These are phyloP conservation scores for Formica selysi DNA, from an alignment of 1,140 invertebrate species.

Conservation along the genomic window DNA sequence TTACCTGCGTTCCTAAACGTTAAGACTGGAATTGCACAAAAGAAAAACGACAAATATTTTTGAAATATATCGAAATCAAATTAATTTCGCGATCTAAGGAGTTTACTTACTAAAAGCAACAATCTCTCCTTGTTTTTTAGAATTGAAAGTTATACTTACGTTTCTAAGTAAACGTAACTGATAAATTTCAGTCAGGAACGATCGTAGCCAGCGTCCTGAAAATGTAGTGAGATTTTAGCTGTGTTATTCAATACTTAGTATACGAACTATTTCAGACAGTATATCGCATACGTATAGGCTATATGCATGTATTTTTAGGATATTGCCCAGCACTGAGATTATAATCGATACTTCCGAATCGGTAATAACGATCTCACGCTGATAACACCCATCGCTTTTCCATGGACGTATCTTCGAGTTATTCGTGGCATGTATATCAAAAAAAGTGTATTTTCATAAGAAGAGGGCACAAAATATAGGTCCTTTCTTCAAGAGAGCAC, in stretches of 20 bases:
- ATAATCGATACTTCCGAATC: slow-evolving; percentile 48
- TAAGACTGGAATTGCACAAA: slow-evolving; percentile 27
- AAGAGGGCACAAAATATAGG: slow-evolving; percentile 34
- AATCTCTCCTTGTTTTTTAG: background rate
- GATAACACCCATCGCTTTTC: slow-evolving; percentile 50
- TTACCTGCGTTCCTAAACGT: slow-evolving; percentile 24
- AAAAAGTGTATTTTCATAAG: slow-evolving; percentile 66
- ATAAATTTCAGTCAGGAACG: slow-evolving; percentile 28
- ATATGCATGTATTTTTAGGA: slow-evolving; percentile 42
- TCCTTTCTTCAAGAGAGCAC: slow-evolving; percentile 66
- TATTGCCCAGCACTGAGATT: slow-evolving; percentile 64
- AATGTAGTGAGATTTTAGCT: slow-evolving; percentile 63
- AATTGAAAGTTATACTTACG: background rate
- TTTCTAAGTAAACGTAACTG: background rate
- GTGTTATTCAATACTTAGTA: slow-evolving; percentile 60
- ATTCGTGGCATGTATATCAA: slow-evolving; percentile 60
- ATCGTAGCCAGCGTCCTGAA: slow-evolving; percentile 29
- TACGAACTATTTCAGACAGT: slow-evolving; percentile 52
- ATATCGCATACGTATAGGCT: slow-evolving; percentile 23
- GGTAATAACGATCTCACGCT: slow-evolving; percentile 69
- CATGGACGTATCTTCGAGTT: slow-evolving; percentile 55
- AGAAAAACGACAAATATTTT: background rate
- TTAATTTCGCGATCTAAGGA: background rate
- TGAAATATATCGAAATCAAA: background rate
- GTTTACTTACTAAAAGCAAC: background rate